Conservation (phyloP, 2,888 invertebrate genomes). For the Eurois occulta region DNA sequence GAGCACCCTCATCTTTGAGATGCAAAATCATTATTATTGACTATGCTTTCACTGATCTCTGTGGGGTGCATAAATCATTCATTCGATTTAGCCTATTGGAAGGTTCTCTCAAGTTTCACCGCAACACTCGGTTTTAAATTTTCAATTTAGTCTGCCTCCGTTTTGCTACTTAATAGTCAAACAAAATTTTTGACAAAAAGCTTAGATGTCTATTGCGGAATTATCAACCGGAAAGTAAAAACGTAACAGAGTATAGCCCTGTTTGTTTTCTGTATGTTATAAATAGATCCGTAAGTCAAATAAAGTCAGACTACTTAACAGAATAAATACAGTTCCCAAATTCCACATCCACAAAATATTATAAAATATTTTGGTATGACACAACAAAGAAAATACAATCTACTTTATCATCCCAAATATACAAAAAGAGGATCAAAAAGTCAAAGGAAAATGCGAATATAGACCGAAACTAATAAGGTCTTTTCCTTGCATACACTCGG, state of each 20-base stretch:
- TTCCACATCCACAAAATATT: conserved; percentile 31
- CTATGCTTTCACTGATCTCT: background rate
- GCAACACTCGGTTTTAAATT: background rate
- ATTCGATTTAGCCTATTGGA: background rate
- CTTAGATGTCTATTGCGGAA: background rate
- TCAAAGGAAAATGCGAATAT: conserved; percentile 67
- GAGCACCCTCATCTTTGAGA: background rate
- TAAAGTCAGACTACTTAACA: conserved; percentile 6
- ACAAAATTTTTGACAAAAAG: background rate
- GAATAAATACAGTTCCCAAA: conserved; percentile 17
- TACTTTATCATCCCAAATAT: conserved; percentile 64
- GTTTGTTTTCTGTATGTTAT: background rate
- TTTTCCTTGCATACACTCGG: conserved; percentile 59
- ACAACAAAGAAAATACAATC: conserved; percentile 68
- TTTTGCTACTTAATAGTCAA: background rate
- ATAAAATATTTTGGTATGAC: conserved; percentile 43
- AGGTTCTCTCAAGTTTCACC: background rate
- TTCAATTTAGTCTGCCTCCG: background rate
- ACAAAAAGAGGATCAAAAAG: conserved; percentile 65
- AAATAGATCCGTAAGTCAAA: background rate
- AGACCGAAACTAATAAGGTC: conserved; percentile 69
- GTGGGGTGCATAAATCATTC: conserved; percentile 20
- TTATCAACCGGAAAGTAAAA: background rate
- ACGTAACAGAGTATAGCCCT: background rate
- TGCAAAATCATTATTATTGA: conserved; percentile 3